Evolutionary conservation across 30 jellyfish, hydroid and myxozoan genomes (phyloP).

Genomic region (Mastigias papua): DNA sequence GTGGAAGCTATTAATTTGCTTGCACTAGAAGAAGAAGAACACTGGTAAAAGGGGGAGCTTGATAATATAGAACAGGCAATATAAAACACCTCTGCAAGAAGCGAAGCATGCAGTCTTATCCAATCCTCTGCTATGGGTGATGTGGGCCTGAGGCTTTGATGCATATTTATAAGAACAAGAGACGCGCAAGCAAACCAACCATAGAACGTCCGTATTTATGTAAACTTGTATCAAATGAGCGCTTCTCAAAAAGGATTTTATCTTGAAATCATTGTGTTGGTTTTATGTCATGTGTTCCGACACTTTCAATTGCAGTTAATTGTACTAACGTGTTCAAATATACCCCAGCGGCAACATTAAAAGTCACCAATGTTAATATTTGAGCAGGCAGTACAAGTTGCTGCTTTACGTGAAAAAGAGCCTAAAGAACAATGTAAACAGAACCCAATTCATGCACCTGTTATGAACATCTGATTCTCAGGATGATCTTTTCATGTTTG

Average conservation of each 20-base stretch:
- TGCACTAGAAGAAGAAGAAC: too few relatives aligned
- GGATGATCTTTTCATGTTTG: conserved; percentile 12
- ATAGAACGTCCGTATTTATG: not conserved
- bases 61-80: too few relatives aligned
- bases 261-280: not conserved
- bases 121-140: too few relatives aligned
- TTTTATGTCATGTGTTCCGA: not conserved
- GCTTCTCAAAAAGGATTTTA: not conserved
- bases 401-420: not conserved
- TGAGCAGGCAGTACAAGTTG: conserved; percentile 1
- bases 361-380: not conserved
- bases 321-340: not conserved
- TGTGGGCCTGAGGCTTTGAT: too few relatives aligned
- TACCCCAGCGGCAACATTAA: not conserved
- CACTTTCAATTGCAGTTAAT: conserved; percentile 20
- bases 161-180: too few relatives aligned
- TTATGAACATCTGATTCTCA: not conserved
- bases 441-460: conserved; percentile 12
- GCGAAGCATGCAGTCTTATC: too few relatives aligned
- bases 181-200: not conserved
- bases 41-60: too few relatives aligned
- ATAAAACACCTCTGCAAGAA: too few relatives aligned
- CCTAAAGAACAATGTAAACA: not conserved
- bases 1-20: too few relatives aligned
- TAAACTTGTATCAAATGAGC: not conserved